Evolutionary conservation across 2,888 invertebrate genomes (phyloP).

Genomic region (Tetranychus truncatus): DNA sequence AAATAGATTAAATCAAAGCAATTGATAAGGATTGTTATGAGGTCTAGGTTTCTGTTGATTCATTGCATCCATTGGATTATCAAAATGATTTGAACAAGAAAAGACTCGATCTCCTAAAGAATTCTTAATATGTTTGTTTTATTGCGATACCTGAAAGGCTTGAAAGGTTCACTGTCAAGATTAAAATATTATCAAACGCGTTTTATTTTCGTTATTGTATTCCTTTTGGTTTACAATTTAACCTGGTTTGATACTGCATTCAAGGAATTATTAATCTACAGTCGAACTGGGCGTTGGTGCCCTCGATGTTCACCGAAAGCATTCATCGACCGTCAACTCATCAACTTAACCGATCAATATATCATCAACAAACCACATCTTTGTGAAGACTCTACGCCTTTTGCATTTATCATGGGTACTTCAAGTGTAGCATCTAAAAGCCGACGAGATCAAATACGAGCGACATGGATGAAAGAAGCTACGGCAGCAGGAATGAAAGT

Average conservation of each 20-base stretch:
- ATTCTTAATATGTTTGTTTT: background rate
- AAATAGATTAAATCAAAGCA: too few relatives aligned
- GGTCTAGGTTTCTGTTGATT: too few relatives aligned
- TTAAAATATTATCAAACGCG: background rate
- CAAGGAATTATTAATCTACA: background rate
- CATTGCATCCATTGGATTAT: too few relatives aligned
- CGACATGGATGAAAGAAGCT: background rate
- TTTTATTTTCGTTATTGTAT: background rate
- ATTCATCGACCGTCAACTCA: background rate
- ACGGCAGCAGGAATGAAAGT: background rate
- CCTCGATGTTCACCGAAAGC: constrained; percentile 5
- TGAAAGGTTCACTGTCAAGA: background rate
- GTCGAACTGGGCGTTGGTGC: background rate
- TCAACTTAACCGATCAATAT: background rate
- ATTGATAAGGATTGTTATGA: too few relatives aligned
- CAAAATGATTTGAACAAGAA: background rate
- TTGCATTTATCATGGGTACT: background rate
- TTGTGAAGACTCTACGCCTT: background rate
- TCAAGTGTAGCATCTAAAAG: background rate
- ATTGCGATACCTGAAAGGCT: background rate
- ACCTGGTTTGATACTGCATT: background rate
- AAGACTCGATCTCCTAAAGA: background rate
- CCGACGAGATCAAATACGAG: background rate
- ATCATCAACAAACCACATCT: background rate
- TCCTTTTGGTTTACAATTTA: constrained; percentile 4